Conservation (phyloP, 2,888 invertebrate species). For the Slavum lentiscoides region DNA sequence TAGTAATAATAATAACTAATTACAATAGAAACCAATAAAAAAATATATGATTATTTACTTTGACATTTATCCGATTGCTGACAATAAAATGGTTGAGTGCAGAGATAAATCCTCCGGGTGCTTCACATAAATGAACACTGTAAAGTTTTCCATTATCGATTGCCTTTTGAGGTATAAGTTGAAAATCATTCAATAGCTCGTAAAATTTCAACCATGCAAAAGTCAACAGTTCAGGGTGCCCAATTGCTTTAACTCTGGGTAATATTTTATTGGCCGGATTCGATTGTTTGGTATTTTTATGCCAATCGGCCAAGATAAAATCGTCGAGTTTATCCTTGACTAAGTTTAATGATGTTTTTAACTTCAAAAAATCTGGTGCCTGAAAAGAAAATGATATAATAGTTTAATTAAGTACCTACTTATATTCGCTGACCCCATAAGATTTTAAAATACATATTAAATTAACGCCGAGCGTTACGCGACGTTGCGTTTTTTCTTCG, state of each 20-base stretch:
- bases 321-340: constrained; percentile 79
- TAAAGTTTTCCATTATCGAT: constrained; percentile 63
- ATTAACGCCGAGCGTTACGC: too few species aligned
- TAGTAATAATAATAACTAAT: too few species aligned
- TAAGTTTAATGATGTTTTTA: constrained; percentile 73
- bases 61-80: constrained; percentile 60
- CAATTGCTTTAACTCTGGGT: constrained; percentile 60
- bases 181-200: constrained; percentile 72
- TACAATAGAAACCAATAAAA: not conserved
- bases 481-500: too few species aligned
- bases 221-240: constrained; percentile 78
- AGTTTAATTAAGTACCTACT: not conserved
- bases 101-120: constrained; percentile 92
- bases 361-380: constrained; percentile 53
- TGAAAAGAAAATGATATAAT: constrained; percentile 3
- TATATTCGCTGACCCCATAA: too few species aligned
- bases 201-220: constrained; percentile 92
- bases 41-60: constrained; percentile 28
- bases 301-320: constrained; percentile 80
- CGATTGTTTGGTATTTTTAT: constrained; percentile 75
- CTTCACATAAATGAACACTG: constrained; percentile 90
- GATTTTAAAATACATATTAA: too few species aligned
- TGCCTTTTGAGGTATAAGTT: constrained; percentile 64
- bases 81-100: constrained; percentile 85
- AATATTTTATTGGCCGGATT: constrained; percentile 74